Evolutionary conservation across 92 coral and sea anemone species (phyloP), one percentile per base, ranked within the genome.

Genomic region (Pocillopora meandrina): DNA sequence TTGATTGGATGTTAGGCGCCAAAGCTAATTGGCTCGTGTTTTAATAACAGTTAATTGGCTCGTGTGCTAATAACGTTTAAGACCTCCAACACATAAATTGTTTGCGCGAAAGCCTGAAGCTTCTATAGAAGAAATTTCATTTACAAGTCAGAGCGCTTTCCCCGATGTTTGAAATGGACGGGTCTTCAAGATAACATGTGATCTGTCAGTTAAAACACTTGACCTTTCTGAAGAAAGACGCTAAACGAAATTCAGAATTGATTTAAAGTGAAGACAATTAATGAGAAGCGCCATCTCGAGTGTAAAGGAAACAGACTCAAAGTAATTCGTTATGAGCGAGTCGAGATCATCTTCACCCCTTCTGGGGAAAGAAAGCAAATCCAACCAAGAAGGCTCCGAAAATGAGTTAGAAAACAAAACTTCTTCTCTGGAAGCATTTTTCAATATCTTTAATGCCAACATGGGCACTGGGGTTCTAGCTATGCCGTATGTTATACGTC

Each of bases 401-500:
- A 65, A 62, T 20, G 89, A 88, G 52, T 77, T 71, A 64, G 79
- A 70, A 11, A 90, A 80, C 74, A 93, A 93, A 76, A 93, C 94
- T 0, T 88, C 95, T 61, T 94, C 98, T 34, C 85, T 90, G 56
- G 92, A 92, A 77, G 88, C 95, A 52, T 94, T 94, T 70, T 94
- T 94, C 92, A 94, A 90, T 70, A 94, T 94, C 65, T 94, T 94
- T 61, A 94, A 94, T 61, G 93, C 98, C 57, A 94, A 94, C 75
- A 94, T 94, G 98, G 98, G 98, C 14, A 94, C 98, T 2, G 98
- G 98, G 56, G 93, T 94, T 19, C 92, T 94, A 12, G 98, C 98
- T 15, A 92, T 90, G 95, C 98, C 98, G 8, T 94, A 94, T 71
- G 92, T 94, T 18, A 90, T 94, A 52, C 92, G 93, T n/a, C 82